Base-by-base conservation (phyloP, 2,113 vertebrate genomes). In the Rhynchopsitta pachyrhyncha region DNA sequence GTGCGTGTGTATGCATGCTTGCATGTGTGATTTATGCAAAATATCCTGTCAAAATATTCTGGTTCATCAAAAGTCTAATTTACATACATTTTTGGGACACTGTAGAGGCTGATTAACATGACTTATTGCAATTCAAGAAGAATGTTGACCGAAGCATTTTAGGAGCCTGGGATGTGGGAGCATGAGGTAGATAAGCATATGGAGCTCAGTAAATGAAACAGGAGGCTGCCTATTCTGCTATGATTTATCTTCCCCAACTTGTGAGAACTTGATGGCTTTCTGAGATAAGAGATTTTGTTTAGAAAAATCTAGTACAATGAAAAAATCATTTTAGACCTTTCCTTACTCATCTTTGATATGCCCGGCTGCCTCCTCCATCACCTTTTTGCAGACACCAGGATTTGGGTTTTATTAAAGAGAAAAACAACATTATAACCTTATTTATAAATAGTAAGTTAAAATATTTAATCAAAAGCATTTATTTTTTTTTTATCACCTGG, bases 11-110 rank as follows among this genome's bases (percentile, higher is more conserved):
- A 66, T 23, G 31, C 24, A 50, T 46, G 66, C 39, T 24, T 57
- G n/a, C 63, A 82, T 55, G 23, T 84, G 46, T 92, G 84, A 96
- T 97, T 97, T 97, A 96, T 97, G 95, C 92, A 98, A 95, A 97
- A 92, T 7, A 82, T 85, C 55, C 53, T 95, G 80, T 97, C 97
- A 97, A 95, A 97, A 97, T 96, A 97, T 94, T 97, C 94, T 78
- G 64, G 52, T 97, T 97, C 87, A 97, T 97, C 95, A 97, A 93
- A 98, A 97, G 79, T 88, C 57, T 96, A 92, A 98, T 97, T 97
- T 97, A 82, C 96, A 97, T 97, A 81, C 31, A 95, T 96, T 97
- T 97, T 95, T 92, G 92, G 84, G 92, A 95, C 79, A 96, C 81
- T 95, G 87, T 94, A 83, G 85, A 84, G 82, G 87, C 87, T 97